Conservation (phyloP, 2,113 vertebrate genomes). For the Gadus macrocephalus region DNA sequence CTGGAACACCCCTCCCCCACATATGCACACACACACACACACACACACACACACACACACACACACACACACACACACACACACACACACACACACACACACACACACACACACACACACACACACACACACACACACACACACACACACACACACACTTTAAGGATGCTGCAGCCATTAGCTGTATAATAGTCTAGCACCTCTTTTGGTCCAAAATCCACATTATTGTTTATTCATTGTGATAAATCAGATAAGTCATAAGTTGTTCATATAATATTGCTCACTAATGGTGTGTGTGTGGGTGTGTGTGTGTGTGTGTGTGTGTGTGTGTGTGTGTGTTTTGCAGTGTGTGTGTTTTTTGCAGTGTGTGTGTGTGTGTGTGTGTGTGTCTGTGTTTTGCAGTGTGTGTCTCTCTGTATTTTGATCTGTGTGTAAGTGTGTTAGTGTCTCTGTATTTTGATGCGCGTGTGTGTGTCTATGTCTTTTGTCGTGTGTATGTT, state of each 20-base stretch:
- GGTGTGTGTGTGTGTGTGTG: background rate
- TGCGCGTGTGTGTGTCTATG: background rate
- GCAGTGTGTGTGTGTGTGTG: background rate
- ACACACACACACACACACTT: background rate
- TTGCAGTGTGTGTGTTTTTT: background rate
- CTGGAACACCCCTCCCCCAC: background rate
- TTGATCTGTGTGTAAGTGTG: background rate
- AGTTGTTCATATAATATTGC: background rate
- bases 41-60: constrained; percentile 5
- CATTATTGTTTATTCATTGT: background rate
- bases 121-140: constrained; percentile 6
- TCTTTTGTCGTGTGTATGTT: background rate
- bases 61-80: constrained; percentile 12
- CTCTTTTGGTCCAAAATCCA: no score
- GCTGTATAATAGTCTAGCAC: no score
- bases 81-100: constrained; percentile 23
- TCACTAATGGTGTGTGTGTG: background rate
- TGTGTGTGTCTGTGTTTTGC: background rate
- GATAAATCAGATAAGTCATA: background rate
- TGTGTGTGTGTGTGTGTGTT: background rate
- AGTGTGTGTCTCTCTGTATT: constrained; percentile 2
- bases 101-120: constrained; percentile 4
- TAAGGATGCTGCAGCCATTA: no score
- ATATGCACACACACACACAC: constrained; percentile 20
- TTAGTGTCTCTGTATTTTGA: background rate